These are phyloP conservation scores for Dascillus cervinus DNA, from an alignment of 2,888 invertebrate species.

Conservation along the genomic window DNA sequence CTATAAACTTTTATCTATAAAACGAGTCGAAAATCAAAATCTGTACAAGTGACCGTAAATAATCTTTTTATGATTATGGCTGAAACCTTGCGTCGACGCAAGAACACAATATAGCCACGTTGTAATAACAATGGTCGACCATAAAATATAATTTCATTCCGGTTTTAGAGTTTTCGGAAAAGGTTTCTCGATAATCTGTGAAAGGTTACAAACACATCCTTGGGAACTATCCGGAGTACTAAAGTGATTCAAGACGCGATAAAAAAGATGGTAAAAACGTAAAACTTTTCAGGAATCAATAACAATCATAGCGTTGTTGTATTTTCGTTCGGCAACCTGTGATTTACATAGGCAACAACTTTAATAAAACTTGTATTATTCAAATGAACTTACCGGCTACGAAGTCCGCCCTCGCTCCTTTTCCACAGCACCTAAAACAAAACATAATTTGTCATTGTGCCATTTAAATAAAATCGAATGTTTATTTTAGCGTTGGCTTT, in stretches of 20 bases:
- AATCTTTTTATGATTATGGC: slow-evolving; percentile 22
- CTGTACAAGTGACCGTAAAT: slow-evolving; percentile 18
- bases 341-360: slow-evolving; percentile 6
- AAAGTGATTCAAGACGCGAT: slow-evolving; percentile 6
- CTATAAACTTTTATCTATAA: no score
- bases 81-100: slow-evolving; percentile 17
- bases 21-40: slow-evolving; percentile 17
- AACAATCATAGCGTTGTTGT: neutral
- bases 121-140: slow-evolving; percentile 13
- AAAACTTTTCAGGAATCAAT: neutral
- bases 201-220: slow-evolving; percentile 8
- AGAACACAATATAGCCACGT: slow-evolving; percentile 14
- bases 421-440: neutral
- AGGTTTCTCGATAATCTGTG: slow-evolving; percentile 22
- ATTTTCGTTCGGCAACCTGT: slow-evolving; percentile 4
- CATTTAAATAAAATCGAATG: no score
- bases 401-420: slow-evolving; percentile 1
- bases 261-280: no score
- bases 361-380: no score
- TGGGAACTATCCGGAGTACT: slow-evolving; percentile 2
- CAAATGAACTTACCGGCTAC: slow-evolving; percentile 3
- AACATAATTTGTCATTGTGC: no score
- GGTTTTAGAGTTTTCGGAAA: slow-evolving; percentile 24
- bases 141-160: slow-evolving; percentile 27
- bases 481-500: no score